A percentile compares a stretch with the other conserved stretches of the same genome.
Conservation (phyloP, 2,888 invertebrate genomes). For the Tuberolachnus salignus region DNA sequence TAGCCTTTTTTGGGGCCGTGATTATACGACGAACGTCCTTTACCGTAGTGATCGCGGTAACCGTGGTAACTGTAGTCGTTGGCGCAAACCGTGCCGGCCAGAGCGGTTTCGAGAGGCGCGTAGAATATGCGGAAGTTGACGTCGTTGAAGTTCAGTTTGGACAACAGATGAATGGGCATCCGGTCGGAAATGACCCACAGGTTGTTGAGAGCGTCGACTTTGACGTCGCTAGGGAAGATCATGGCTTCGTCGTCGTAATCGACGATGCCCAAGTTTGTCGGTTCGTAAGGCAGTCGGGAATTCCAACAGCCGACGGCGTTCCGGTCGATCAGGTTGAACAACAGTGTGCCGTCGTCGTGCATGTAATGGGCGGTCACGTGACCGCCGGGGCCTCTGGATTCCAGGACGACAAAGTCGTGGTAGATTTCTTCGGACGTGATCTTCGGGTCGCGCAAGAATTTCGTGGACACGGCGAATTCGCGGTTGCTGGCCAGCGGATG, state of each 20-base stretch:
- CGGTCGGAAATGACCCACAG: slow-evolving; percentile 81
- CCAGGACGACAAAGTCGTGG: slow-evolving; percentile 75
- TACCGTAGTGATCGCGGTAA: no score
- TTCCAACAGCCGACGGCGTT: slow-evolving; percentile 86
- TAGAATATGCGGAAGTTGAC: slow-evolving; percentile 78
- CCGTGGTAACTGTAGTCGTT: background rate
- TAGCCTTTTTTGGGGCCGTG: no score
- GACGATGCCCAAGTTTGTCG: slow-evolving; percentile 69
- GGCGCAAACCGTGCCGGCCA: slow-evolving; percentile 71
- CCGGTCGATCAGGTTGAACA: slow-evolving; percentile 78
- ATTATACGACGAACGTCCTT: no score
- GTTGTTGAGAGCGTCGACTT: slow-evolving; percentile 72
- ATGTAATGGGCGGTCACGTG: slow-evolving; percentile 78
- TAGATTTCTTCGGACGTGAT: slow-evolving; percentile 72
- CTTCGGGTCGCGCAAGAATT: slow-evolving; percentile 74
- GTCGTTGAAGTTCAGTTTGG: slow-evolving; percentile 69
- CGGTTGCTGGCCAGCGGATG: slow-evolving; percentile 82
- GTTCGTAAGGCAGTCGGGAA: slow-evolving; percentile 66
- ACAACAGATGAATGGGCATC: slow-evolving; percentile 75
- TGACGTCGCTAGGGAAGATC: slow-evolving; percentile 81
- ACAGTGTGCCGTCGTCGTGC: slow-evolving; percentile 74
- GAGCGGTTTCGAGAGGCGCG: slow-evolving; percentile 70
- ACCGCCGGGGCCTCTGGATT: slow-evolving; percentile 73
- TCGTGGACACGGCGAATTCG: slow-evolving; percentile 79
- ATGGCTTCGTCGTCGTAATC: slow-evolving; percentile 70